Evolutionary conservation across 1,140 invertebrate species (phyloP), one percentile per base, ranked within the genome.

Genomic region (Macrobrachium nipponense): DNA sequence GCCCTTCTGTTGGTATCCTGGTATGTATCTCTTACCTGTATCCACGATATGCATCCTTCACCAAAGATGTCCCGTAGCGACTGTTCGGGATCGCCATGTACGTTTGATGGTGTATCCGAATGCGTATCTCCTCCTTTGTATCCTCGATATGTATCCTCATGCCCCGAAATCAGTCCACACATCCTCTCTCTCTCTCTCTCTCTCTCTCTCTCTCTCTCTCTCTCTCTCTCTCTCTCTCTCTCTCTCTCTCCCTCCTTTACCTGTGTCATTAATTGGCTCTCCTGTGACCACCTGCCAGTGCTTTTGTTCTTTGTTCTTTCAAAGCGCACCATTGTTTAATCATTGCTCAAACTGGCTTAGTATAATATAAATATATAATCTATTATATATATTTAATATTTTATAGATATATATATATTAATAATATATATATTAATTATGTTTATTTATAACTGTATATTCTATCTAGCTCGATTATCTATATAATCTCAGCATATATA

Each of bases 391-490:
- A 73, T 73, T 51, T 72, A 72, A 44, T 44, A 44, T 44, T 43
- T 44, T 72, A 72, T 72, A 73, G 6, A 73, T 73, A 73, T 73
- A 72, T 73, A 73, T 73, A 73, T 73, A 73, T 73, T 51, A 10
- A 73, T 73, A 73, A 73, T 73, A 73, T 73, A 73, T 73, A 73
- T 73, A 73, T 73, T 51, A 51, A 44, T 73, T 73, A 73, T 73
- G 51, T 73, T 17, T 73, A 43, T 73, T 17, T 73, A 43, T 73
- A 43, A 36, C 10, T 43, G 23, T 73, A 10, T 73, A 43, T 73
- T 12, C 43, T 12, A 36, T 12, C 18, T 18, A 44, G 17, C 23
- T 5, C 23, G 11, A 15, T 5, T 70, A 23, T 70, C 4, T 70
- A 23, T 70, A 23, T 70, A 23, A n/a, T n/a, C n/a, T 70, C 4